Conservation (phyloP, 2,797 vertebrate genomes). For the Vireo griseus region DNA sequence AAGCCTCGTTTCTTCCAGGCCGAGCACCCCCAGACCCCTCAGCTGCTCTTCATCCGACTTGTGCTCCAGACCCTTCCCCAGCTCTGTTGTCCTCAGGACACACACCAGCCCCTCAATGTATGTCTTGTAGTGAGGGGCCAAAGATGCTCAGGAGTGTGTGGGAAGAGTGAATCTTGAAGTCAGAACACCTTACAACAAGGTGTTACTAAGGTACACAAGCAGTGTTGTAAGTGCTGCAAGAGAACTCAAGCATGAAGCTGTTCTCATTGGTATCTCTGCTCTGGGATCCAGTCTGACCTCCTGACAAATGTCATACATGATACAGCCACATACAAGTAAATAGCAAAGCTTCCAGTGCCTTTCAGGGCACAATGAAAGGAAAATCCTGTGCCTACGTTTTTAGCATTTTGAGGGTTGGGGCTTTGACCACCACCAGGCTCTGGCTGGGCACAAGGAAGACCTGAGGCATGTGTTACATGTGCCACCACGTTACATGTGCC, state of each 20-base stretch:
- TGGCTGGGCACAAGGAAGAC: neutral
- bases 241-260: neutral
- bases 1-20: neutral
- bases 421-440: neutral
- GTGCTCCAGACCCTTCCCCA: neutral
- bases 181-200: neutral
- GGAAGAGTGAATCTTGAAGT: neutral
- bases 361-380: neutral
- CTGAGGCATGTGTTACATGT: fast-evolving
- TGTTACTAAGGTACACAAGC: neutral
- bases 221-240: neutral
- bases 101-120: neutral
- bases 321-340: neutral
- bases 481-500: neutral
- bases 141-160: neutral
- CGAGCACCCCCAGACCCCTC: fast-evolving
- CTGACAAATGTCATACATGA: fast-evolving
- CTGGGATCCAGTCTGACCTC: neutral
- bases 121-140: neutral
- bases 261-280: neutral
- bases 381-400: neutral
- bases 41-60: neutral
- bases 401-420: fast-evolving
- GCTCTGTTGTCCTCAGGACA: neutral
- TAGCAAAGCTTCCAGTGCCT: neutral